Conservation (phyloP, 2,888 invertebrate genomes). For the Ommatoiulus sabulosus region DNA sequence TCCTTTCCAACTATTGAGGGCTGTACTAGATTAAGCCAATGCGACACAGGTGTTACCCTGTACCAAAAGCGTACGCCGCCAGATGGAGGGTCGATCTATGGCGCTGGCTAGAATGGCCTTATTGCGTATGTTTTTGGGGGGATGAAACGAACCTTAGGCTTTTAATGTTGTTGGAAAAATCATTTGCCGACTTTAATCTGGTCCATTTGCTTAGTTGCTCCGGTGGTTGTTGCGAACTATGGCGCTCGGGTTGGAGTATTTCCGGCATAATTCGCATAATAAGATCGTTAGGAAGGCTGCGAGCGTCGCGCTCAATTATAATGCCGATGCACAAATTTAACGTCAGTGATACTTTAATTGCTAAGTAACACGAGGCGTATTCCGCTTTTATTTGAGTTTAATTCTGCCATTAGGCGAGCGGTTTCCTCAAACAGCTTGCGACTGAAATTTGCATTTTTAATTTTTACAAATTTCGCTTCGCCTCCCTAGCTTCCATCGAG, state of each 20-base stretch:
- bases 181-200: not conserved
- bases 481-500: not conserved
- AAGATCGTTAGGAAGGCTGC: not conserved
- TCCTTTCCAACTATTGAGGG: no score
- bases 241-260: not conserved
- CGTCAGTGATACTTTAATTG: constrained; percentile 35
- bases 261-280: not conserved
- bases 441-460: constrained; percentile 37
- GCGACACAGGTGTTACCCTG: no score
- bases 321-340: constrained; percentile 1
- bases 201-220: not conserved
- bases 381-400: not conserved
- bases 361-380: constrained; percentile 22
- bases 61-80: no score
- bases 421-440: constrained; percentile 14
- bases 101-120: no score
- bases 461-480: not conserved
- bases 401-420: constrained; percentile 31
- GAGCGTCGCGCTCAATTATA: not conserved
- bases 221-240: not conserved
- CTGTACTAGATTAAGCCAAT: no score
- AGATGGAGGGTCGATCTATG: no score
- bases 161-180: not conserved
- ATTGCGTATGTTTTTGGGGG: not conserved
- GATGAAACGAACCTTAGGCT: not conserved